Evolutionary conservation across 2,797 vertebrate genomes (phyloP), one percentile per base, ranked within the genome.

Genomic region (Ateles fusciceps): DNA sequence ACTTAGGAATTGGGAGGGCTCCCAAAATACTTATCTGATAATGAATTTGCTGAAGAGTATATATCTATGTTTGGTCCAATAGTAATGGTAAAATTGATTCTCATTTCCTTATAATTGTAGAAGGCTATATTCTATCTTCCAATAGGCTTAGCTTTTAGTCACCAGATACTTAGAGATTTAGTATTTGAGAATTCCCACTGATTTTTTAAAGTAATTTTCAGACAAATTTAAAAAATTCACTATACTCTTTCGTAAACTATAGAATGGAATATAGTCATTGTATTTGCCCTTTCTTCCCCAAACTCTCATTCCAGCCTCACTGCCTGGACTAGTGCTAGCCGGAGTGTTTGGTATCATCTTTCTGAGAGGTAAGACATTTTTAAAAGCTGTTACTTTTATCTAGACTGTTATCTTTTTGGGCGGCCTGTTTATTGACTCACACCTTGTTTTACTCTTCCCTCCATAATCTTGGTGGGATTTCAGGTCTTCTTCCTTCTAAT

Each of bases 151-250:
- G 39, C 3, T 88, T 89, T 96, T 83, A 86, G 30, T 85, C 48
- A 26, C 28, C 28, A 85, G 72, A 52, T 79, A 71, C 5, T 76
- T 64, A 83, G 3, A 33, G 46, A 85, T 89, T 89, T 75, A 91
- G 26, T 74, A 52, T 5, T 44, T 91, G 33, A 85, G 17, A 5
- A 96, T 50, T 86, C 33, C 10, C 61, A 92, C 11, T 94, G 22
- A 93, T n/a, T 93, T 94, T 76, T 61, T 33, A 50, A 93, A 72
- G 14, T 61, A 64, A n/a, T 87, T 90, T 86, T 97, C 79, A 61
- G 30, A 80, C 2, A 64, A 91, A 72, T 26, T 72, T 61, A 22
- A 26, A 44, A 84, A 79, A 72, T 42, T 4, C 57, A 55, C 33
- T 92, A n/a, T 33, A n/a, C 15, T 85, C n/a, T 71, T 52, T 52